phyloP scores from a whole-genome alignment of 2,113 vertebrate genomes.

The Myrmecophaga tridactyla region DNA sequence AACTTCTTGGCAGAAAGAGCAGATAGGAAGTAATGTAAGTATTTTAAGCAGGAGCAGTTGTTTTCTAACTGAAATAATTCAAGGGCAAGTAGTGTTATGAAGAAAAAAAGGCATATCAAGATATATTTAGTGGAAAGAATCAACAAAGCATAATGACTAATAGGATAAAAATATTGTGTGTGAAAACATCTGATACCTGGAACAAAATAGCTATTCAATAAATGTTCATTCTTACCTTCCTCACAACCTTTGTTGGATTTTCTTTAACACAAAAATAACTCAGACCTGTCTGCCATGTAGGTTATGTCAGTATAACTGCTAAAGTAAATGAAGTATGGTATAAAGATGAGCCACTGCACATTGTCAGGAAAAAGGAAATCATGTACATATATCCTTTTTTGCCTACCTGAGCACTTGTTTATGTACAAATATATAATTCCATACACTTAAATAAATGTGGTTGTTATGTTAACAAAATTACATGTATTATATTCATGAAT shows the following conservation, averaged over 20 bases:
- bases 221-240: not conserved
- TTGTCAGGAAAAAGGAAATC: not conserved
- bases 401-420: not conserved
- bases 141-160: not conserved
- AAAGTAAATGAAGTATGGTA: not conserved
- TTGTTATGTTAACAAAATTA: not conserved
- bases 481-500: not conserved
- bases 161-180: not conserved
- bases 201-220: not conserved
- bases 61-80: not conserved
- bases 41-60: not conserved
- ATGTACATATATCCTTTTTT: not conserved
- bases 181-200: not conserved
- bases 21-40: not conserved
- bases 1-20: not conserved
- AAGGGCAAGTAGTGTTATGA: constrained; percentile 23
- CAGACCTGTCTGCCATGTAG: not conserved
- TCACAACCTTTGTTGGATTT: not conserved
- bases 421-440: not conserved
- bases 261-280: not conserved
- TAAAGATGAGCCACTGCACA: not conserved
- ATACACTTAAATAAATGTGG: not conserved
- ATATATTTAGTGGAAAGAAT: not conserved
- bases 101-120: not conserved
- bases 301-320: not conserved